Conservation (phyloP, 1,140 invertebrate species). For the Neodiprion pinetum region DNA sequence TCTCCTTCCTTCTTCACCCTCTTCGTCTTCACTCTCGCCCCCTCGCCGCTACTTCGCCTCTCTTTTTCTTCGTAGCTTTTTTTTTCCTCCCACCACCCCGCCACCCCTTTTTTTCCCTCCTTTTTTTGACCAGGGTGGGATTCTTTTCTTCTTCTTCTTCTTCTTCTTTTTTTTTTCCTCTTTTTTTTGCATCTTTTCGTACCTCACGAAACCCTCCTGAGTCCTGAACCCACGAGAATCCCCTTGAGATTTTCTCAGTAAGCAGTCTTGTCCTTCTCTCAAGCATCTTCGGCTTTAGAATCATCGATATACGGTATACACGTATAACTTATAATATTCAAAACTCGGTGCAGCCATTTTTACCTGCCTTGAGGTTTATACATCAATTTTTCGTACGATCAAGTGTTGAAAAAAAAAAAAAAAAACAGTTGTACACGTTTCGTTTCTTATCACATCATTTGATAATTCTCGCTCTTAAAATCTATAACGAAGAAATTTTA, state of each 20-base stretch:
- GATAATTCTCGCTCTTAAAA: too few relatives aligned
- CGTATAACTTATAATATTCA: too few relatives aligned
- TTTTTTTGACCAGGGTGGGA: neutral
- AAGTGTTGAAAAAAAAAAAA: too few relatives aligned
- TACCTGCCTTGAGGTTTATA: too few relatives aligned
- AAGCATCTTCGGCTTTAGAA: too few relatives aligned
- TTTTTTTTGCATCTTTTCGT: neutral
- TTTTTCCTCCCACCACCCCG: neutral
- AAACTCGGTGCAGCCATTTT: too few relatives aligned
- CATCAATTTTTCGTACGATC: too few relatives aligned
- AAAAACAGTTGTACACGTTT: too few relatives aligned
- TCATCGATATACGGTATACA: too few relatives aligned
- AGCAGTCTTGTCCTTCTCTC: neutral
- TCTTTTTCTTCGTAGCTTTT: neutral
- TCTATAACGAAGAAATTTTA: too few relatives aligned
- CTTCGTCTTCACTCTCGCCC: neutral
- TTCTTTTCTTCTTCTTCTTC: neutral
- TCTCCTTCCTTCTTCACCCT: neutral
- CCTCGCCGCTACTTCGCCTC: neutral
- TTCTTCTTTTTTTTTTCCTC: conserved; percentile 5
- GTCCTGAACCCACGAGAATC: neutral
- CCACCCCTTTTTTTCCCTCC: neutral
- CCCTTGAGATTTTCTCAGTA: neutral
- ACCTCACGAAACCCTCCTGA: neutral
- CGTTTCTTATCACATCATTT: too few relatives aligned